Evolutionary conservation across 2,113 vertebrate genomes (phyloP), one percentile per base, ranked within the genome.

Genomic region (Dicrurus megarhynchus): DNA sequence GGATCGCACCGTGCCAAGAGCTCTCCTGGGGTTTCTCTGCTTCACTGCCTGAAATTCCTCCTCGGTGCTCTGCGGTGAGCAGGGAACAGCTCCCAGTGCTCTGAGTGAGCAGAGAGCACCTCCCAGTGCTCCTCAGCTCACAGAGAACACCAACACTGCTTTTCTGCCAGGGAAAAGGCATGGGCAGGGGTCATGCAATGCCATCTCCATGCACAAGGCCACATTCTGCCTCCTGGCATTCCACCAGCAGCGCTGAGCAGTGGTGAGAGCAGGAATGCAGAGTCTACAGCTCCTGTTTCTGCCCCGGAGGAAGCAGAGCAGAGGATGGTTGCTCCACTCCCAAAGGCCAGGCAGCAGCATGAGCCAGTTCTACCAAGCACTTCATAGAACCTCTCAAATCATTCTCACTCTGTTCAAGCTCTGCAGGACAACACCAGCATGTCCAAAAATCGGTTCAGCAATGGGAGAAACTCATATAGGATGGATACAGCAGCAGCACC

Each of bases 171-270:
- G 59, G 39, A 33, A 76, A 22, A 24, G 30, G 23, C 8, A 16
- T 7, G 35, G 39, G 16, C 44, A 42, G 3, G 0, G 14, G 6
- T 8, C 52, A 32, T 0, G 19, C 53, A 61, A 42, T 16, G 61
- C 35, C 60, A 42, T 8, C 49, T 44, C 60, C 35, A 8, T 0
- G 6, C 21, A 28, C 2, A 41, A 1, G 28, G 47, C 2, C 50
- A 60, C 4, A 0, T 13, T 52, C 49, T 44, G 30, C 11, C 32
- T 46, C 71, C 63, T 24, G 10, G 28, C 27, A 24, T 2, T 20
- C 39, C 0, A 0, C 4, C 4, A 3, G 41, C 52, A n/a, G 22
- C 2, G 5, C 35, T 23, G 50, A 49, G 56, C 1, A 2, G 23
- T 0, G 1, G 4, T 3, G 4, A 32, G 37, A 1, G 12, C 35